A percentile compares a stretch with the other conserved stretches of the same genome.
Conservation (phyloP, 1,140 invertebrate genomes). For the Linepithema humile region DNA sequence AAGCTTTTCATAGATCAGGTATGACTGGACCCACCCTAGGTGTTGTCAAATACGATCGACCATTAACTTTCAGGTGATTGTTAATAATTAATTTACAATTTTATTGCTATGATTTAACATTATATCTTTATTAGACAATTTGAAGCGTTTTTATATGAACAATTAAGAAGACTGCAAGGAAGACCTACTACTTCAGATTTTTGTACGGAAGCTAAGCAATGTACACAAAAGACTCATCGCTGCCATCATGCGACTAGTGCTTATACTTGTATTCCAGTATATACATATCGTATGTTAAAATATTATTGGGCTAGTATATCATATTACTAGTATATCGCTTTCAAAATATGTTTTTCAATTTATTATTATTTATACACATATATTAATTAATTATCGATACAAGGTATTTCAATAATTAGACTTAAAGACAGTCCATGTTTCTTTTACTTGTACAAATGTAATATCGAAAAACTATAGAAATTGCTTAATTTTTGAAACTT, state of each 20-base stretch:
- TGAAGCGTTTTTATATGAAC: constrained; percentile 96
- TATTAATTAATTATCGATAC: neutral
- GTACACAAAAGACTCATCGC: constrained; percentile 93
- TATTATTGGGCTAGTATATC: neutral
- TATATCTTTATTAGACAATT: constrained; percentile 88
- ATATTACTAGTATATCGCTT: neutral
- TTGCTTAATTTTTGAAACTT: constrained; percentile 19
- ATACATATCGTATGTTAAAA: constrained; percentile 81
- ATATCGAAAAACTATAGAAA: neutral
- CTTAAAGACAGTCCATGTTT: neutral
- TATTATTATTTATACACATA: neutral
- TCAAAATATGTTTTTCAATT: neutral
- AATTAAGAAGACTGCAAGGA: constrained; percentile 91
- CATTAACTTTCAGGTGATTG: constrained; percentile 80
- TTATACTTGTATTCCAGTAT: constrained; percentile 92
- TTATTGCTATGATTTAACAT: neutral
- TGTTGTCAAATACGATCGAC: constrained; percentile 81
- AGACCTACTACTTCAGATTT: constrained; percentile 85
- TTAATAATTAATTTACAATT: neutral
- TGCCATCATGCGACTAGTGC: constrained; percentile 96
- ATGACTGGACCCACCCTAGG: constrained; percentile 81
- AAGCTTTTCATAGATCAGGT: constrained; percentile 82
- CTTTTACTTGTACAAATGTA: neutral
- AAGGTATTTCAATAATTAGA: neutral
- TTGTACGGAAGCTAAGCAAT: constrained; percentile 87